These are phyloP conservation scores for Odocoileus virginianus DNA, from an alignment of 2,113 vertebrate genomes.

Conservation along the genomic window DNA sequence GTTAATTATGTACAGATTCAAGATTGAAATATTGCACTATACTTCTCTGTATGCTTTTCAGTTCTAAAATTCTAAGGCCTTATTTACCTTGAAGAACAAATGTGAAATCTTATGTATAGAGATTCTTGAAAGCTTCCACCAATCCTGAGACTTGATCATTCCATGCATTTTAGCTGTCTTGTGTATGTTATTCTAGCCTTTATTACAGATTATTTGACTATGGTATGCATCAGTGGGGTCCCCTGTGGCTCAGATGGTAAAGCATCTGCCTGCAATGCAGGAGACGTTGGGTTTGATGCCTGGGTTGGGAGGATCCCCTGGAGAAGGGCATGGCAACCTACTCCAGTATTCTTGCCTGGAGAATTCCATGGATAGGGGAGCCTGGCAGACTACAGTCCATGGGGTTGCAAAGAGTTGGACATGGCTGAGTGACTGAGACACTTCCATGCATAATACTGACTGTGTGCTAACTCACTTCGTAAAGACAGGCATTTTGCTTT, in stretches of 20 bases:
- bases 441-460: neutral
- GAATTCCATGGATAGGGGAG: neutral
- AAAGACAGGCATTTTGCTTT: neutral
- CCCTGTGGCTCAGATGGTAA: neutral
- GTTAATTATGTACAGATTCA: neutral
- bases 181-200: neutral
- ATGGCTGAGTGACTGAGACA: neutral
- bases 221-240: neutral
- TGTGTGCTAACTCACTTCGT: neutral
- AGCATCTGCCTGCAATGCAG: neutral
- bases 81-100: slow-evolving; percentile 29
- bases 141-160: neutral
- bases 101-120: neutral
- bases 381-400: neutral
- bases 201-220: neutral
- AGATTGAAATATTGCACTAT: neutral
- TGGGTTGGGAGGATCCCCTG: neutral
- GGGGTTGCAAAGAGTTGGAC: neutral
- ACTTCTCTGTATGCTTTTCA: slow-evolving; percentile 19
- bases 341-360: neutral
- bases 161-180: neutral
- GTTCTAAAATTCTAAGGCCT: neutral
- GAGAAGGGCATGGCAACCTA: neutral
- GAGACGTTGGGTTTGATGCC: neutral
- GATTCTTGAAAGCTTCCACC: neutral